Evolutionary conservation across 2,797 vertebrate species (phyloP).

Genomic region (Phyllotis vaccarum): DNA sequence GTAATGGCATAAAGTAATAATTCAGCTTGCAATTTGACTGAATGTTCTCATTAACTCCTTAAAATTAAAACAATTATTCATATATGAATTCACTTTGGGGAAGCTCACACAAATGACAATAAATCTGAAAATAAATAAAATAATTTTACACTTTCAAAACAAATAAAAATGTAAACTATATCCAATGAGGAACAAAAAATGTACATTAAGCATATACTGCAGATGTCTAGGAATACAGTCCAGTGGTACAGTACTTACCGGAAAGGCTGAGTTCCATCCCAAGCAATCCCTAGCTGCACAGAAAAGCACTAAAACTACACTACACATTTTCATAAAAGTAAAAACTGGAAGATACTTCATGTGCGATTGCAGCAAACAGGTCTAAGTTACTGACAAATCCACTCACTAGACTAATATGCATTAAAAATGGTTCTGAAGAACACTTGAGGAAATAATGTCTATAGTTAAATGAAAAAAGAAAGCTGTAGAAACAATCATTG

Average conservation of each 20-base stretch:
- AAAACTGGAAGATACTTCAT: constrained; percentile 10
- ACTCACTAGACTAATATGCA: constrained; percentile 12
- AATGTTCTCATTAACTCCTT: constrained; percentile 51
- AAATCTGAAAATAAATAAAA: constrained; percentile 47
- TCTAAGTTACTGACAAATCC: neutral
- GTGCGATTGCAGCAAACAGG: neutral
- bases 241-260: neutral
- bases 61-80: constrained; percentile 62
- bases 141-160: constrained; percentile 23
- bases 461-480: constrained; percentile 16
- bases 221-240: neutral
- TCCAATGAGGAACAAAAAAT: constrained; percentile 46
- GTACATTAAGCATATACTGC: neutral
- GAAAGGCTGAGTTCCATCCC: neutral
- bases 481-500: neutral
- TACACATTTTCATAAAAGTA: constrained; percentile 30
- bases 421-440: constrained; percentile 61
- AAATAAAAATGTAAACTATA: constrained; percentile 25
- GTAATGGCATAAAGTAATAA: constrained; percentile 25
- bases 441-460: neutral
- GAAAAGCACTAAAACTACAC: neutral
- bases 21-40: constrained; percentile 25
- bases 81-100: constrained; percentile 6
- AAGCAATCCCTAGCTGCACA: neutral
- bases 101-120: constrained; percentile 25